Evolutionary conservation across 1,140 invertebrate genomes (phyloP), one percentile per base, ranked within the genome.

Genomic region (Dinoponera quadriceps): DNA sequence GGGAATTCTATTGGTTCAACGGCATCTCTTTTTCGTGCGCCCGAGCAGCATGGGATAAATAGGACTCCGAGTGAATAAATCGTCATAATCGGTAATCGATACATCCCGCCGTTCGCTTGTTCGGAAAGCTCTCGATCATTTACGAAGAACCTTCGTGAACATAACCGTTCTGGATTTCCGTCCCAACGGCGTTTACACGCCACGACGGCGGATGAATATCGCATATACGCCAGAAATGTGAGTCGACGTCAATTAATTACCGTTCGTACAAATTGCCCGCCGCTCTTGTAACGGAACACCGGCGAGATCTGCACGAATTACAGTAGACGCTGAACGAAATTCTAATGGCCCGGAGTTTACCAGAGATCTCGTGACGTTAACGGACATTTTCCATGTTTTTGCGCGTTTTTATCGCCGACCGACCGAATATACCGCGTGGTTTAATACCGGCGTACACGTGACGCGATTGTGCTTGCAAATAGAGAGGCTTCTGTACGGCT

Each of bases 11-110:
- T n/a, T n/a, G n/a, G n/a, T n/a, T n/a, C n/a, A n/a, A n/a, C n/a
- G n/a, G n/a, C n/a, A n/a, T n/a, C n/a, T n/a, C n/a, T n/a, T n/a
- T n/a, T n/a, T n/a, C n/a, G n/a, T n/a, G n/a, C 25, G 27, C 38
- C 20, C n/a, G 22, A 75, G 14, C 9, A 14, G 14, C 25, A 60
- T 2, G 71, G 33, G 13, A 20, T 62, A 54, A 77, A 38, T 48
- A 33, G 22, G 25, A 66, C 48, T 77, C n/a, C 48, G 13, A 55
- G 16, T 27, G 29, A 44, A 44, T 44, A 44, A 44, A 44, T 11
- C 11, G 11, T 59, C 16, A 74, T 60, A 82, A 74, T 82, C 78
- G 55, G 62, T 14, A 62, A 74, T 74, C 78, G 44, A 74, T 62
- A 48, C 25, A 16, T 3, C 29, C 49, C 14, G 14, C 48, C 73